These are phyloP conservation scores for Acrobasis repandana DNA, from an alignment of 2,888 invertebrate genomes.

Conservation along the genomic window DNA sequence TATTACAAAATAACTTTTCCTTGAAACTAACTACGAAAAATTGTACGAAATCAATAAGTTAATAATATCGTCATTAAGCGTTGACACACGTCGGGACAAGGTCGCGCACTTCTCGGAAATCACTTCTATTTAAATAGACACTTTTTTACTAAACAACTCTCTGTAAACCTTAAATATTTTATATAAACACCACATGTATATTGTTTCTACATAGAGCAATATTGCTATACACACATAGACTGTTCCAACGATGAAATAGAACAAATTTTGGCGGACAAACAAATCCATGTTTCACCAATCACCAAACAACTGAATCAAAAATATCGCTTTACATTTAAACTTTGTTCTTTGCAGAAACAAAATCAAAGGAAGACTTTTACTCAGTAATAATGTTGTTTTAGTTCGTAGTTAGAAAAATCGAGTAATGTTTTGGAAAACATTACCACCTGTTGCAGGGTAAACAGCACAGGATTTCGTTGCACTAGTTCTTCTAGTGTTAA, in stretches of 20 bases:
- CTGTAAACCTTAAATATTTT: neutral
- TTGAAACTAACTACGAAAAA: too few species aligned
- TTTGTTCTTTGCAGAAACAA: too few species aligned
- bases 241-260: neutral
- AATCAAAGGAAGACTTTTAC: too few species aligned
- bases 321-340: too few species aligned
- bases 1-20: too few species aligned
- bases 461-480: too few species aligned
- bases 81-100: neutral
- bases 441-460: too few species aligned
- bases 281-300: neutral
- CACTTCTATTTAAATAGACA: neutral
- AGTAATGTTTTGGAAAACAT: too few species aligned
- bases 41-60: neutral
- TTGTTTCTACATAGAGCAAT: neutral
- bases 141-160: neutral
- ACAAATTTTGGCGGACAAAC: neutral
- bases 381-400: too few species aligned
- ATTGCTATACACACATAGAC: neutral
- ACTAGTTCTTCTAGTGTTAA: too few species aligned
- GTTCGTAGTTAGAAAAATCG: too few species aligned
- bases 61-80: neutral
- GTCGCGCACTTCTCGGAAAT: neutral
- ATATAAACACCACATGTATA: constrained; percentile 4
- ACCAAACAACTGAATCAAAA: too few species aligned